Evolutionary conservation across 2,888 invertebrate genomes (phyloP).

Genomic region (Meghimatium bilineatum): DNA sequence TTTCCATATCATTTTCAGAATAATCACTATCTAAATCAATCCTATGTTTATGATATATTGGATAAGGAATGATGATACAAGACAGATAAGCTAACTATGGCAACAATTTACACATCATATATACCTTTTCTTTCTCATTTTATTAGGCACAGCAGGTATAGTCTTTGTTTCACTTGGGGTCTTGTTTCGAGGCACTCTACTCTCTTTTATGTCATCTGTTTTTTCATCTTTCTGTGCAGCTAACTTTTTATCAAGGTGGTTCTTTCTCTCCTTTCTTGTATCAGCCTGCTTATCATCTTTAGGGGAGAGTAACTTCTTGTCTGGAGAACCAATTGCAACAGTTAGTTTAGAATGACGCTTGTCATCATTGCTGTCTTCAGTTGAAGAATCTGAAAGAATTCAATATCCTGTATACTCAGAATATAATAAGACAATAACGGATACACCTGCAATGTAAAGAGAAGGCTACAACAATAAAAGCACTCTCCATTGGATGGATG

Average conservation of each 20-base stretch:
- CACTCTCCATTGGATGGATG: too few relatives aligned
- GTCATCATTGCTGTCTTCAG: conserved; percentile 38
- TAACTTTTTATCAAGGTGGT: background rate
- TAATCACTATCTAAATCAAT: too few relatives aligned
- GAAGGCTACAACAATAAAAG: too few relatives aligned
- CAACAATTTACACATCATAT: background rate
- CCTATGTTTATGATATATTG: too few relatives aligned
- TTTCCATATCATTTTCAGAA: too few relatives aligned
- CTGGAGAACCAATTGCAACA: background rate
- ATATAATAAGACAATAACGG: background rate
- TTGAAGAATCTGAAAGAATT: conserved; percentile 32
- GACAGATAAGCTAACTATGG: too few relatives aligned
- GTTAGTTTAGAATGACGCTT: background rate
- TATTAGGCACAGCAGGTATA: background rate
- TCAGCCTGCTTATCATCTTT: conserved; percentile 32
- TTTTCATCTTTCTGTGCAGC: background rate
- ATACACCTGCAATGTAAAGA: too few relatives aligned
- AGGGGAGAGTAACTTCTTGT: conserved; percentile 32
- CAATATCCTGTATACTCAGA: background rate
- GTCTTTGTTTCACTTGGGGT: background rate
- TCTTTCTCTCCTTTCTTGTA: conserved; percentile 12
- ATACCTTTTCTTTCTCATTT: conserved; percentile 26
- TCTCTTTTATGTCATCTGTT: conserved; percentile 15
- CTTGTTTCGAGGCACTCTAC: conserved; percentile 12
- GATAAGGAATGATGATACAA: too few relatives aligned